Conservation (phyloP, 2,888 invertebrate species). For the Euplagia quadripunctaria region DNA sequence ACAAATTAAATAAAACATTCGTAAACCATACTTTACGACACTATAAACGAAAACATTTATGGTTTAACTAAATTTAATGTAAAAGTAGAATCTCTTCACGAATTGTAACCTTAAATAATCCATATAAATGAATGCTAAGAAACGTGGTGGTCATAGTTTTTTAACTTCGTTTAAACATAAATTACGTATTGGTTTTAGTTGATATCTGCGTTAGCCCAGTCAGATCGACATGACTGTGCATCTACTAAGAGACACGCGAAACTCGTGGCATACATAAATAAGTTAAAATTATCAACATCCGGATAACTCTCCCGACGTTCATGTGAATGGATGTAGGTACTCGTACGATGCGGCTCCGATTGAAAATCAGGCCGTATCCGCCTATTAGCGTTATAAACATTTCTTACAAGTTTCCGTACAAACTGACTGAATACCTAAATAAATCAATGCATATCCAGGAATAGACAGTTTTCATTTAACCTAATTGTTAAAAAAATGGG, state of each 20-base stretch:
- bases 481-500: constrained; percentile 10
- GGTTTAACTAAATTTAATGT: neutral
- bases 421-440: constrained; percentile 36
- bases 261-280: constrained; percentile 60
- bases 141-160: too few species aligned
- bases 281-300: constrained; percentile 74
- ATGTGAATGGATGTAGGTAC: constrained; percentile 68
- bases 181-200: neutral
- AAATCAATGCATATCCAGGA: constrained; percentile 18
- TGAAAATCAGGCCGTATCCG: constrained; percentile 81
- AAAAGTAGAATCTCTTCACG: neutral
- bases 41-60: neutral
- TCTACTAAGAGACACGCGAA: constrained; percentile 46
- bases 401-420: constrained; percentile 66
- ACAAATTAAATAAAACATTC: neutral
- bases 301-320: constrained; percentile 66
- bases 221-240: constrained; percentile 21
- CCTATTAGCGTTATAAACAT: constrained; percentile 73
- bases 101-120: too few species aligned
- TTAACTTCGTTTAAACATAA: neutral
- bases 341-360: constrained; percentile 62
- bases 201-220: neutral
- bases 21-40: neutral
- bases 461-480: neutral
- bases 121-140: neutral